Evolutionary conservation across 2,797 vertebrate genomes (phyloP), one percentile per base, ranked within the genome.

Genomic region (Rhinatrema bivittatum): DNA sequence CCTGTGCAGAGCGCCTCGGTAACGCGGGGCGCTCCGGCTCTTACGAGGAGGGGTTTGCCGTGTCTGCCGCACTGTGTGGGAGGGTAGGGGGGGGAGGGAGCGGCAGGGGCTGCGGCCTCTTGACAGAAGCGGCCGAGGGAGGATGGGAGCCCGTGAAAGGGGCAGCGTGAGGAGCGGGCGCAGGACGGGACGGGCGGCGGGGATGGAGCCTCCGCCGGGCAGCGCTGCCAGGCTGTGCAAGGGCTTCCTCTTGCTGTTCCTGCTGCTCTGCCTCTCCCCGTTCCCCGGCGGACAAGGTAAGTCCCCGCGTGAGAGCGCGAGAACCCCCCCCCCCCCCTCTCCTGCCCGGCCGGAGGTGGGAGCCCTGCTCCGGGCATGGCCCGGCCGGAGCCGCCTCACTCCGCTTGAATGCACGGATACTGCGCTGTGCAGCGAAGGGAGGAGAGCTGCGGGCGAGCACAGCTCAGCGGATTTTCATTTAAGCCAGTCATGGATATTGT

Each of bases 31-130:
- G n/a, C n/a, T n/a, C n/a, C n/a, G n/a, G n/a, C n/a, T n/a, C n/a
- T n/a, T n/a, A n/a, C n/a, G n/a, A n/a, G n/a, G n/a, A n/a, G n/a
- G n/a, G n/a, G n/a, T n/a, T n/a, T n/a, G n/a, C n/a, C n/a, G n/a
- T n/a, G n/a, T n/a, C n/a, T n/a, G n/a, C n/a, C n/a, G n/a, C n/a
- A n/a, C n/a, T n/a, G n/a, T n/a, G n/a, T n/a, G 19, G 22, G 16
- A 40, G 26, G 16, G 10, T 15, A 1, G 12, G 9, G 25, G 16
- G 6, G 5, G 18, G 39, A 33, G 37, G 27, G 31, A 29, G 31
- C 25, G 28, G 36, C 29, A 9, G 19, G 16, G 31, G 46, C 25
- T 9, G 9, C 9, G 26, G 42, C 42, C 49, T 40, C 45, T 3
- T 34, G 17, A 13, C 46, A 38, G 7, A 9, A 18, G 25, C 5